Conservation (phyloP, 2,113 vertebrate genomes). For the Sorex fumeus region DNA sequence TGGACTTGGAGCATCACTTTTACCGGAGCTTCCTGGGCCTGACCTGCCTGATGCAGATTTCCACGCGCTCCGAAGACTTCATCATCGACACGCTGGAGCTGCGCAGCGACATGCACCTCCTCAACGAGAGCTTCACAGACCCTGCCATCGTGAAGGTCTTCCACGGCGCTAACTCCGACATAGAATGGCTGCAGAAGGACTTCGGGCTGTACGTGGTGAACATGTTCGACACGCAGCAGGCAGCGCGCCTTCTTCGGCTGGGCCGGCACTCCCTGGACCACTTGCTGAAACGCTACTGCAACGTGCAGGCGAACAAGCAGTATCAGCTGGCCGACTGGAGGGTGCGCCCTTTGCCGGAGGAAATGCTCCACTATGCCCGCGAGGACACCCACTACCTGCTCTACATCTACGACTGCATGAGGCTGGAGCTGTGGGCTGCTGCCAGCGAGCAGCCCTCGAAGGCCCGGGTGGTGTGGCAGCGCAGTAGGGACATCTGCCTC, state of each 20-base stretch:
- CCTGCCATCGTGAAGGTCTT: conserved; percentile 96
- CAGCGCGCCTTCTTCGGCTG: conserved; percentile 94
- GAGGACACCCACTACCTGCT: conserved; percentile 97
- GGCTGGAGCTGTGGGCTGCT: conserved; percentile 91
- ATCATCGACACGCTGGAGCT: conserved; percentile 95
- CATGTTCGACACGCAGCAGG: conserved; percentile 98
- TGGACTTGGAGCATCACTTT: conserved; percentile 99
- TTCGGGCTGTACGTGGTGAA: conserved; percentile 97
- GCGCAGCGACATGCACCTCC: conserved; percentile 94
- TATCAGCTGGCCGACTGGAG: conserved; percentile 99
- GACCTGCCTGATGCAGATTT: conserved; percentile 98
- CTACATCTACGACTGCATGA: conserved; percentile 94
- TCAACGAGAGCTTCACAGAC: conserved; percentile 97
- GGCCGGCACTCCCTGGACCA: conserved; percentile 96
- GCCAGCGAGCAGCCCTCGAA: conserved; percentile 90
- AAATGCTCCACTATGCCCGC: conserved; percentile 95
- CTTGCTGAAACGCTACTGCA: conserved; percentile 94
- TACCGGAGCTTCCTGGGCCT: conserved; percentile 97
- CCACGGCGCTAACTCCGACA: conserved; percentile 97
- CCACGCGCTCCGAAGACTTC: conserved; percentile 96
- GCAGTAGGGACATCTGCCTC: conserved; percentile 94
- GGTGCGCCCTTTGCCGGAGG: conserved; percentile 96
- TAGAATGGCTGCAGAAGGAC: conserved; percentile 98
- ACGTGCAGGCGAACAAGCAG: conserved; percentile 93
- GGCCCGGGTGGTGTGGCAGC: conserved; percentile 95